phyloP scores from a whole-genome alignment of 2,113 vertebrate species.

The Tamias sibiricus region DNA sequence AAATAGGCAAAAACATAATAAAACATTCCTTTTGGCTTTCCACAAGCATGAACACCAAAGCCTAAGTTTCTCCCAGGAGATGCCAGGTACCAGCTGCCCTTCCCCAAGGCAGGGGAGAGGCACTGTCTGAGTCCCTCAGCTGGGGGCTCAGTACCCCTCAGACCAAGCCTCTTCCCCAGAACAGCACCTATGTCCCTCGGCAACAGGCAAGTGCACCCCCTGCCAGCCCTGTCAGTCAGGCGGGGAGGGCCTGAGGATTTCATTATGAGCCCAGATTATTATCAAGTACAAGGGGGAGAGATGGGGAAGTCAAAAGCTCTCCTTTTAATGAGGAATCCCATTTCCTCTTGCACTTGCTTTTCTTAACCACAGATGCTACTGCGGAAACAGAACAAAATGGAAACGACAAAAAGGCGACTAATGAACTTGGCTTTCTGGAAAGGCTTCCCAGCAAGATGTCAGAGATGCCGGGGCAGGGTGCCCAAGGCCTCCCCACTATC shows the following conservation, averaged over 20 bases:
- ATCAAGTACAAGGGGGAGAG: conserved; percentile 68
- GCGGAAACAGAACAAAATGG: conserved; percentile 68
- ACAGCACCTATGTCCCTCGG: conserved; percentile 72
- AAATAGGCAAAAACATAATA: conserved; percentile 3
- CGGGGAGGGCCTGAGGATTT: conserved; percentile 77
- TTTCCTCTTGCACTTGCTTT: conserved; percentile 54
- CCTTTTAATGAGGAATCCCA: conserved; percentile 76
- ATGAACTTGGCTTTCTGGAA: conserved; percentile 36
- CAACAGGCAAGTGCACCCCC: conserved; percentile 77
- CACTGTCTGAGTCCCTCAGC: background rate
- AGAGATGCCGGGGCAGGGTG: conserved; percentile 5
- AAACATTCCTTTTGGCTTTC: background rate
- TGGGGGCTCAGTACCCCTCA: rapidly evolving
- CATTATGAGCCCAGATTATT: conserved; percentile 79
- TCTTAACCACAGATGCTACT: conserved; percentile 69
- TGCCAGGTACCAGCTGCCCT: background rate
- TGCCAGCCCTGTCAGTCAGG: conserved; percentile 62
- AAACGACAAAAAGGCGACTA: conserved; percentile 45
- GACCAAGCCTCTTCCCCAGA: background rate
- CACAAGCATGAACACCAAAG: background rate
- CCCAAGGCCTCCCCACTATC: background rate
- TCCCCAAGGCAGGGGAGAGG: background rate
- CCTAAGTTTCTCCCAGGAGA: background rate
- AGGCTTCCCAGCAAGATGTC: conserved; percentile 71
- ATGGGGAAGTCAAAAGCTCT: conserved; percentile 60